Evolutionary conservation across 2,888 invertebrate genomes (phyloP).

Genomic region (Ceriagrion tenellum): DNA sequence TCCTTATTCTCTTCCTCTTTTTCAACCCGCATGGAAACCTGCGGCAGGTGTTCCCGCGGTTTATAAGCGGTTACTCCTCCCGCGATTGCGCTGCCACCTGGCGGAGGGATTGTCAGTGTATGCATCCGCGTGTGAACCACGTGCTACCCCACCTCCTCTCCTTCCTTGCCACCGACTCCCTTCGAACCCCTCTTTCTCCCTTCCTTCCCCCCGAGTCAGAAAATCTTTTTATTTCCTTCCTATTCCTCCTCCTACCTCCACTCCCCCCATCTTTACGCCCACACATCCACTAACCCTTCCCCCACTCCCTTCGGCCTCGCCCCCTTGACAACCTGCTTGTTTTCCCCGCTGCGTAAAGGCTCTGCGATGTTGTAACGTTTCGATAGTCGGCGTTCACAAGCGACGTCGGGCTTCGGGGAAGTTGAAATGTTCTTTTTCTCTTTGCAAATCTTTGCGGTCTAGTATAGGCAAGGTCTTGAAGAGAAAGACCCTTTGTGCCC

Average conservation of each 20-base stretch:
- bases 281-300: not conserved
- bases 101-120: conserved; percentile 51
- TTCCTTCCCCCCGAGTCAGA: not conserved
- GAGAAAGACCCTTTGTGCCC: not conserved
- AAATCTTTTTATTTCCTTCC: not conserved
- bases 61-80: conserved; percentile 50
- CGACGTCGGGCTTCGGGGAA: not conserved
- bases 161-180: not conserved
- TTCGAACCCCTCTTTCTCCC: too few species aligned
- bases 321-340: not conserved
- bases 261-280: not conserved
- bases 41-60: conserved; percentile 58
- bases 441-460: not conserved
- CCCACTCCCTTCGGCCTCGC: not conserved
- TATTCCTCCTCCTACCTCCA: not conserved
- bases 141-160: not conserved
- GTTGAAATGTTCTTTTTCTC: not conserved
- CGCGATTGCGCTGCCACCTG: conserved; percentile 58
- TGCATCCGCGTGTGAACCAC: conserved; percentile 58
- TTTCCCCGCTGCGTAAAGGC: not conserved
- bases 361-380: not conserved
- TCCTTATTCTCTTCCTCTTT: not conserved
- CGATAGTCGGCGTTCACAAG: not conserved
- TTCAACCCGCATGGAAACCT: not conserved
- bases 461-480: not conserved